A percentile compares a stretch with the other conserved stretches of the same genome.
Evolutionary conservation across 37 sponge, comb jelly and placozoan genomes (phyloP).

Genomic region (Dysidea cf. avara): DNA sequence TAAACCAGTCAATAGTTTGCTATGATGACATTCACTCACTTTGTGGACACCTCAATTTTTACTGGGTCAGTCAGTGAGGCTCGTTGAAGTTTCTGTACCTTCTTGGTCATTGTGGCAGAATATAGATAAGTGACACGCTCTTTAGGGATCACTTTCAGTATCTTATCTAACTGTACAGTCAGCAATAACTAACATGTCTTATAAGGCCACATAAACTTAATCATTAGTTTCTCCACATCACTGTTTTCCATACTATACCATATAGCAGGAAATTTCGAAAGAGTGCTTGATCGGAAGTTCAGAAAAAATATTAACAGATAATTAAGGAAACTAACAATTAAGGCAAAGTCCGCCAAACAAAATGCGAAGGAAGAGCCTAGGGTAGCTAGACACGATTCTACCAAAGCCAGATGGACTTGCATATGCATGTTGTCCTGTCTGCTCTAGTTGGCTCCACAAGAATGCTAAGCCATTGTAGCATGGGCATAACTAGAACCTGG

Average conservation of each 20-base stretch:
- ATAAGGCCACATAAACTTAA: too few relatives aligned
- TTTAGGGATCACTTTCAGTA: constrained; percentile 85
- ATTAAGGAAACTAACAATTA: too few relatives aligned
- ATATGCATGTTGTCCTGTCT: too few relatives aligned
- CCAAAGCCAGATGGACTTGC: too few relatives aligned
- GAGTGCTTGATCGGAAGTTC: too few relatives aligned
- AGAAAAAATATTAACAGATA: too few relatives aligned
- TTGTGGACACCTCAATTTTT: constrained; percentile 94
- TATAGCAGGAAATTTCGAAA: neutral
- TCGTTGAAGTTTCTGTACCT: constrained; percentile 95
- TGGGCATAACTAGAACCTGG: too few relatives aligned
- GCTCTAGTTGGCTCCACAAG: too few relatives aligned
- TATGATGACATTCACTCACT: constrained; percentile 37
- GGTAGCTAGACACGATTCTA: too few relatives aligned
- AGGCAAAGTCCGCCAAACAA: too few relatives aligned
- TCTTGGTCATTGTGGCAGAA: constrained; percentile 99
- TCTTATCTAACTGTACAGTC: constrained; percentile 86
- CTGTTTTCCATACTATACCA: neutral
- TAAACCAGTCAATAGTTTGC: neutral
- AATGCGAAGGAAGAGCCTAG: too few relatives aligned
- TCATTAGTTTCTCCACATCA: neutral
- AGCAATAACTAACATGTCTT: neutral
- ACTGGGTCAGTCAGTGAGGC: constrained; percentile 94
- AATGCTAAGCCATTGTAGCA: too few relatives aligned
- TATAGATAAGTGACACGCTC: constrained; percentile 91